These are phyloP conservation scores for Cheilinus undulatus DNA, from an alignment of 2,113 vertebrate genomes.

Conservation along the genomic window DNA sequence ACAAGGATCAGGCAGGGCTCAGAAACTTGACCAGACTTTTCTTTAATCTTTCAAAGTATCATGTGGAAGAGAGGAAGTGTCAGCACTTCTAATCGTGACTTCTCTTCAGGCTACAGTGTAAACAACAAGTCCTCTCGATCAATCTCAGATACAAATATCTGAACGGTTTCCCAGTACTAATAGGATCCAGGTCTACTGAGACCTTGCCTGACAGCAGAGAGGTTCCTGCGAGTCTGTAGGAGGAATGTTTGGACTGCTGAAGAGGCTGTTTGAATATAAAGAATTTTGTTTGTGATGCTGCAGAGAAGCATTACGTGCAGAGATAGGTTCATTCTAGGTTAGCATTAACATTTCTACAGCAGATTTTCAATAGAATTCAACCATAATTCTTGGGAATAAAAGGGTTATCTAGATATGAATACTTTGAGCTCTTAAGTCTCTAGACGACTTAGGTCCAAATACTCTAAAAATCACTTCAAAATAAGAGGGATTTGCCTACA, in stretches of 20 bases:
- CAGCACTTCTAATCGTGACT: constrained; percentile 30
- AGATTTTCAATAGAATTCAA: constrained; percentile 10
- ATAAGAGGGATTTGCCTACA: not conserved
- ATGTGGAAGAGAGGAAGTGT: constrained; percentile 20
- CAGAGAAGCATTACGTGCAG: constrained; percentile 12
- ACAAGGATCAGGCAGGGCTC: not conserved
- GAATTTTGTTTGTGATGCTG: constrained; percentile 31
- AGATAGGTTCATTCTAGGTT: not conserved
- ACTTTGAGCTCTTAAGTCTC: constrained; percentile 7
- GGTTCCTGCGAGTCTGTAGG: not conserved
- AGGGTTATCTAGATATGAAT: not conserved
- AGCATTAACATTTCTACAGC: not conserved
- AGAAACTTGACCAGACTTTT: not conserved
- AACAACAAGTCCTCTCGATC: constrained; percentile 32
- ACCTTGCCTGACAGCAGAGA: not conserved
- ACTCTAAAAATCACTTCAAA: constrained; percentile 3
- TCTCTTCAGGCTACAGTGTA: constrained; percentile 11
- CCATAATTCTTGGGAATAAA: constrained; percentile 12
- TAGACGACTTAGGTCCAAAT: not conserved
- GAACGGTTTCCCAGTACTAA: constrained; percentile 49
- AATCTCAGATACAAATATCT: constrained; percentile 47
- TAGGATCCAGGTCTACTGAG: constrained; percentile 40
- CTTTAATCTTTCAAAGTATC: constrained; percentile 24
- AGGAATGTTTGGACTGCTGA: constrained; percentile 38
- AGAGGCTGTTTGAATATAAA: constrained; percentile 1